Evolutionary conservation across 2,888 invertebrate genomes (phyloP).

Genomic region (Trichacis sp.): DNA sequence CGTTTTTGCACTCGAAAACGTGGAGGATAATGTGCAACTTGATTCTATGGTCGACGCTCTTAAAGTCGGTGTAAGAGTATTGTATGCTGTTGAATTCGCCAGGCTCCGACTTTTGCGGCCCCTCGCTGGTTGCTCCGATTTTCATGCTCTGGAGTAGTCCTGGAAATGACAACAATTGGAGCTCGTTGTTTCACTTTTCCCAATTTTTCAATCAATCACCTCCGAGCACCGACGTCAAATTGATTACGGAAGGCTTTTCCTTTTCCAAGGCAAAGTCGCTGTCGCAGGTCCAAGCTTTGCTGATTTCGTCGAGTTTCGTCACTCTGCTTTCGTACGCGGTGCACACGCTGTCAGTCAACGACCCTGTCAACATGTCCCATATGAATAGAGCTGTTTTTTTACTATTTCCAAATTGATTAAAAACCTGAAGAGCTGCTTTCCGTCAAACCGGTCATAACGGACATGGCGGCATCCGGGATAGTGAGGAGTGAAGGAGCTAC

Average conservation of each 20-base stretch:
- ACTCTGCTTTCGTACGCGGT: slow-evolving; percentile 72
- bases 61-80: slow-evolving; percentile 72
- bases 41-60: slow-evolving; percentile 73
- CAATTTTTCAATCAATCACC: slow-evolving; percentile 59
- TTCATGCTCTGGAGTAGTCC: slow-evolving; percentile 71
- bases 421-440: slow-evolving; percentile 76
- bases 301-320: slow-evolving; percentile 46
- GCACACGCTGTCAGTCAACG: slow-evolving; percentile 74
- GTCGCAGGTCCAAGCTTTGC: slow-evolving; percentile 43
- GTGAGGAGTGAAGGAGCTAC: slow-evolving; percentile 69
- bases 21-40: slow-evolving; percentile 72
- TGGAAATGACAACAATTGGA: slow-evolving; percentile 38
- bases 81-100: slow-evolving; percentile 64
- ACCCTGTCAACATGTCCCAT: slow-evolving; percentile 68
- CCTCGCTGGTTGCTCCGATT: slow-evolving; percentile 66
- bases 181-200: neutral
- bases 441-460: slow-evolving; percentile 69
- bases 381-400: too few species aligned
- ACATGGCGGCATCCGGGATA: slow-evolving; percentile 66
- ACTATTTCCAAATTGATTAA: too few species aligned
- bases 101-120: slow-evolving; percentile 58
- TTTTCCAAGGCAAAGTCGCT: too few species aligned
- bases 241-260: too few species aligned
- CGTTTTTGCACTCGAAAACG: slow-evolving; percentile 72
- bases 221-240: slow-evolving; percentile 68